Percentiles rank a stretch among this genome's conserved stretches.
phyloP scores from a whole-genome alignment of 2,888 invertebrate species.

The Hydraecia micacea region DNA sequence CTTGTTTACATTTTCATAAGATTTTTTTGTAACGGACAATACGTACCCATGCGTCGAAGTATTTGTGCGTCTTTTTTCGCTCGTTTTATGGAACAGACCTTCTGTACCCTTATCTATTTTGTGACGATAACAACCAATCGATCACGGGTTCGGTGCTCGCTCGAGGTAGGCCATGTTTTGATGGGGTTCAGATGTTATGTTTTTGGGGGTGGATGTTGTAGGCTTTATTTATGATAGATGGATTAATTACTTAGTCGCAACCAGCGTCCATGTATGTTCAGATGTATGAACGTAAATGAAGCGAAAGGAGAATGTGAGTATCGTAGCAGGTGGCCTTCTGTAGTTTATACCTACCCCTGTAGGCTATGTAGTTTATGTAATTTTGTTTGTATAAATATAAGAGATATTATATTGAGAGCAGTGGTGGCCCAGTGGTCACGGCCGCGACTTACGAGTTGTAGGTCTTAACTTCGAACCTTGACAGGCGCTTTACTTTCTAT shows the following conservation, averaged over 20 bases:
- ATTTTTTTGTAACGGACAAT: neutral
- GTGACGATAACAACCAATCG: slow-evolving; percentile 32
- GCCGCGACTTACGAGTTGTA: too few species aligned
- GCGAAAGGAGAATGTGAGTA: neutral
- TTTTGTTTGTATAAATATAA: too few species aligned
- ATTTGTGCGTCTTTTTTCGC: too few species aligned
- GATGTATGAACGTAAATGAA: neutral
- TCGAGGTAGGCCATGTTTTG: slow-evolving; percentile 4
- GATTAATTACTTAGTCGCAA: slow-evolving; percentile 1
- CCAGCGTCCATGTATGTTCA: neutral
- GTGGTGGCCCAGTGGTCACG: too few species aligned
- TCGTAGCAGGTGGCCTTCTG: neutral
- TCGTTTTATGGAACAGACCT: neutral
- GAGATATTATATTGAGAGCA: too few species aligned
- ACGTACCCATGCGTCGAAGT: neutral
- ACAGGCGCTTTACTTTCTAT: too few species aligned
- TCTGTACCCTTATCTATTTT: neutral
- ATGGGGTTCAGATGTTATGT: slow-evolving; percentile 16
- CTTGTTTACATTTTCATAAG: neutral
- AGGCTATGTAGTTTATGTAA: too few species aligned
- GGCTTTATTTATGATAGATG: slow-evolving; percentile 16
- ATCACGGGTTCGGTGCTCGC: slow-evolving; percentile 47
- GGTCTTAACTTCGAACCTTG: too few species aligned
- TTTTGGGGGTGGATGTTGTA: slow-evolving; percentile 10
- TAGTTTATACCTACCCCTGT: too few species aligned